A percentile compares a stretch with the other conserved stretches of the same genome.
phyloP scores from a whole-genome alignment of 1,140 invertebrate genomes.

The Neodiprion virginianus region DNA sequence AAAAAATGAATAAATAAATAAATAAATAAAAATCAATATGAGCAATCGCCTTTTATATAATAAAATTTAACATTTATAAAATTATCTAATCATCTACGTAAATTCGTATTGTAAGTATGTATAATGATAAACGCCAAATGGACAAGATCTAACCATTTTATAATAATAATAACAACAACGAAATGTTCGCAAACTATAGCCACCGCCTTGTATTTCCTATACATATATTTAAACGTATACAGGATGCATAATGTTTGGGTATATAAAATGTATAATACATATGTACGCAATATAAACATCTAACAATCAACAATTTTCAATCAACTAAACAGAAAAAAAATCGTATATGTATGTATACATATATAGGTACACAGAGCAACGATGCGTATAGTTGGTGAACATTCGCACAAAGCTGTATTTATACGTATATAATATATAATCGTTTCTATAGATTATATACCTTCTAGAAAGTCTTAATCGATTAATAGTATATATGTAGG shows the following conservation, averaged over 20 bases:
- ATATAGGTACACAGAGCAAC: too few relatives aligned
- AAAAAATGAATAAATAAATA: too few relatives aligned
- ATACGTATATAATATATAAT: neutral
- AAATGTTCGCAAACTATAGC: neutral
- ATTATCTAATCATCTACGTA: neutral
- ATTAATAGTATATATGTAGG: neutral
- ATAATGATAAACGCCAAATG: conserved; percentile 34
- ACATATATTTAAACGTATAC: neutral
- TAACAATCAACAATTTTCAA: too few relatives aligned
- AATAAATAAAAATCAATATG: too few relatives aligned
- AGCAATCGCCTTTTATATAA: too few relatives aligned
- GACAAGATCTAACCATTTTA: conserved; percentile 37
- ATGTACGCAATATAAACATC: too few relatives aligned
- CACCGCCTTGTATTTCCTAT: too few relatives aligned
- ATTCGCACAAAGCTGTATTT: neutral
- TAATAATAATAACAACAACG: neutral
- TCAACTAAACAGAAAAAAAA: too few relatives aligned
- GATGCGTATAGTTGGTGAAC: neutral
- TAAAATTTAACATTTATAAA: too few relatives aligned
- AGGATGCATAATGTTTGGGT: neutral
- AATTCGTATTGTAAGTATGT: neutral
- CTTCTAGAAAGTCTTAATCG: neutral
- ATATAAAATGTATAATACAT: too few relatives aligned
- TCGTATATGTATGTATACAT: too few relatives aligned
- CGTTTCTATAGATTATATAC: neutral